phyloP scores from a whole-genome alignment of 2,113 vertebrate species.

The Azemiops feae region DNA sequence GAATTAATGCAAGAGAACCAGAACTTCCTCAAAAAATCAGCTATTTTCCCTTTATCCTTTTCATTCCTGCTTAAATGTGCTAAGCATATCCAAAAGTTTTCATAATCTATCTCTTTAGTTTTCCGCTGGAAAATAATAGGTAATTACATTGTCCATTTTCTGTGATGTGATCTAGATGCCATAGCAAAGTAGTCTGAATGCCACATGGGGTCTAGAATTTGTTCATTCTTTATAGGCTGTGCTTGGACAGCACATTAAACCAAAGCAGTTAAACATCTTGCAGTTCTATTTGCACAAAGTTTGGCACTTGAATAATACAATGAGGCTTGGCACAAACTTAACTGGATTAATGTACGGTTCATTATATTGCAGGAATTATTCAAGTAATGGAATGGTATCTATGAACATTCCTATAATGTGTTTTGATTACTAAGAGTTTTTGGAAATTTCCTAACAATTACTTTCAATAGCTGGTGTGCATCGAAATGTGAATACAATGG shows the following conservation, averaged over 20 bases:
- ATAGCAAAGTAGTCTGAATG: not conserved
- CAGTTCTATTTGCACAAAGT: not conserved
- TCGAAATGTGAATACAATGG: not conserved
- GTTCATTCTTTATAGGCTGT: not conserved
- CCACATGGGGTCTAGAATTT: not conserved
- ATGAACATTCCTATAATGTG: not conserved
- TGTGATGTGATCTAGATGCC: not conserved
- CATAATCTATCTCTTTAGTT: not conserved
- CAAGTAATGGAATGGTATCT: not conserved
- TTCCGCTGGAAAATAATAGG: not conserved
- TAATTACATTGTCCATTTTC: not conserved
- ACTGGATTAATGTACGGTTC: not conserved
- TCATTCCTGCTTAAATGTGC: not conserved
- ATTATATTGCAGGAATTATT: not conserved
- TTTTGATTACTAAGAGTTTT: not conserved
- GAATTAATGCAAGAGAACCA: not conserved
- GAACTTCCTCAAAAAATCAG: not conserved
- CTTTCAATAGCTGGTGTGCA: no score
- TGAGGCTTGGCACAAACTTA: not conserved
- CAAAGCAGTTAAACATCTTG: not conserved
- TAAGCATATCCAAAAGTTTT: not conserved
- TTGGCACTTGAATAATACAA: not conserved
- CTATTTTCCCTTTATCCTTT: not conserved
- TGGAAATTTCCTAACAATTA: not conserved
- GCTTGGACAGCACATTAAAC: not conserved